Base-by-base conservation (phyloP, 2,113 vertebrate species). In the Pelmatolapia mariae region DNA sequence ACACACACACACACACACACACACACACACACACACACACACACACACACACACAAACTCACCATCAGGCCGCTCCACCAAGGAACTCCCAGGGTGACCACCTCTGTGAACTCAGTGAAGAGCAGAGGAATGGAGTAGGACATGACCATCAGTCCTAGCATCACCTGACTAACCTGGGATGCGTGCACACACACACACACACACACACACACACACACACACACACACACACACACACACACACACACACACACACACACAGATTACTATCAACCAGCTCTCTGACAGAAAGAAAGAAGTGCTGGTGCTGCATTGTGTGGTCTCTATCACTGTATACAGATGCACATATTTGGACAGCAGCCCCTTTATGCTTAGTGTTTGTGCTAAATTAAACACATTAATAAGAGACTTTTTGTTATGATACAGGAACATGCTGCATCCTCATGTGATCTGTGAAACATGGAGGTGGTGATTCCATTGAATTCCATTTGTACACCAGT, bases 41-140 rank as follows among this genome's bases (percentile, higher is more conserved):
- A 6, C 29, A 10, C 3, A 26, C 13, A 8, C 13, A 57, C 8
- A 9, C 16, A 43, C 36, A 18, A 71, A 6, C 91, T 95, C 80
- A 96, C 96, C 84, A 52, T 84, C 31, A 94, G 18, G 16, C 95
- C 94, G 3, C 94, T 96, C 96, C 96, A 97, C 95, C 95, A 96
- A 2, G 96, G 96, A 29, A 96, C 96, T 1, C 95, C 95, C 36
- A 95, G 53, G 15, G 0, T 33, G 13, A 97, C 29, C 11, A 96
- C 94, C 38, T 96, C 88, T 10, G 96, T 96, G 53, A 78, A 1
- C 11, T 95, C 82, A 13, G 81, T 59, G 47, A 84, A 63, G 82
- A 91, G 91, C 15, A 97, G 93, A 45, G 96, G 96, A 24, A 96
- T 87, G 29, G 96, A 95, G 91, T 96, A 96, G 31, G 88, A 92